Percentiles rank a stretch among this genome's conserved stretches.
phyloP scores from a whole-genome alignment of 2,888 invertebrate species.

The Megaustenia siamemsis region DNA sequence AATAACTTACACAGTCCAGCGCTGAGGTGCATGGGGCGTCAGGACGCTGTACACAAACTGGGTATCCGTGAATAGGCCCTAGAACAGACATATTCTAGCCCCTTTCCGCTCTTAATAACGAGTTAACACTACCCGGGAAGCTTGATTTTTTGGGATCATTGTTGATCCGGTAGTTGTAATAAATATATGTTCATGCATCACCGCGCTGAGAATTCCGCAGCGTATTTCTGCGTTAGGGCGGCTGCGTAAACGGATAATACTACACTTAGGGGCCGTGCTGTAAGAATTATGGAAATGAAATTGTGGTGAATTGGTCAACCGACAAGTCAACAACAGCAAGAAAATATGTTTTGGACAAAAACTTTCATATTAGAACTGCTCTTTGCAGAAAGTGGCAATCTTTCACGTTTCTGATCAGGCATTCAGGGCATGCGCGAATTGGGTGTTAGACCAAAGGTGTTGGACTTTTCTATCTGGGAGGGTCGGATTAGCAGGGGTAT shows the following conservation, averaged over 20 bases:
- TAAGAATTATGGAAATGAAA: neutral
- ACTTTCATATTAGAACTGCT: neutral
- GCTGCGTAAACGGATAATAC: neutral
- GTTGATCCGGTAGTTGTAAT: neutral
- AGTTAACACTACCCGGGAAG: neutral
- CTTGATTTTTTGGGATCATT: neutral
- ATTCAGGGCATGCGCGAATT: neutral
- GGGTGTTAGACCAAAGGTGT: neutral
- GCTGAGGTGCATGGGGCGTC: neutral
- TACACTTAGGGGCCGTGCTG: neutral
- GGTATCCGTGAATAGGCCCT: neutral
- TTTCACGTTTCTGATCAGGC: neutral
- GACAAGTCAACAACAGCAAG: neutral
- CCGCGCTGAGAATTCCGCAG: neutral
- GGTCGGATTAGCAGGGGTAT: neutral
- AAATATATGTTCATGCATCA: neutral
- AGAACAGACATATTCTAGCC: slow-evolving; percentile 6
- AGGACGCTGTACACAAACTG: neutral
- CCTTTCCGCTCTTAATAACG: slow-evolving; percentile 25
- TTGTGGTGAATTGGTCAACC: neutral
- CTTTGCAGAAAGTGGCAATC: neutral
- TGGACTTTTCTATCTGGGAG: neutral
- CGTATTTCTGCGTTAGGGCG: neutral
- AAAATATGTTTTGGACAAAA: neutral
- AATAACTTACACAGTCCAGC: slow-evolving; percentile 24